Conservation (phyloP, 2,113 vertebrate species). For the Catharus fuscescens region DNA sequence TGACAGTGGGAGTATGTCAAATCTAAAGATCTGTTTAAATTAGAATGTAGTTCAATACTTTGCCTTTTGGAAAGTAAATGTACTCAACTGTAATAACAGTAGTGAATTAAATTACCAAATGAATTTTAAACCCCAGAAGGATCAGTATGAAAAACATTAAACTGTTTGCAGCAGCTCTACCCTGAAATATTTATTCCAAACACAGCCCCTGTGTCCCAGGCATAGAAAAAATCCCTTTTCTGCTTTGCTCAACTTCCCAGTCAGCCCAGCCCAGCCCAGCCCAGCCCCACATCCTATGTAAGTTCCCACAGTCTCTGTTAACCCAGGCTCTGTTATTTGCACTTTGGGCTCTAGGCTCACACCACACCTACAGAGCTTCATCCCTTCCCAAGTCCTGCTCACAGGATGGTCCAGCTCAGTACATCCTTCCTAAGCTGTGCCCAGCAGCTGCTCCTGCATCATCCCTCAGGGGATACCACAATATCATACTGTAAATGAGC, state of each 20-base stretch:
- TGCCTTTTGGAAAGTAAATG: background rate
- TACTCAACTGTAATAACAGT: background rate
- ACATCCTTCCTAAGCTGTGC: background rate
- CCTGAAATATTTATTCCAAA: background rate
- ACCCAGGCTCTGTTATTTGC: background rate
- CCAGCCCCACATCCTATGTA: rapidly evolving
- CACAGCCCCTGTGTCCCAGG: background rate
- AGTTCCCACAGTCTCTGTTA: background rate
- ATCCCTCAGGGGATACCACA: background rate
- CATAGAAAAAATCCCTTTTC: background rate
- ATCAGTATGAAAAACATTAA: background rate
- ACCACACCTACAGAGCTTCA: background rate
- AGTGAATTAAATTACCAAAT: background rate
- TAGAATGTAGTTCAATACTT: background rate
- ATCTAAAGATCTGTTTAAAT: background rate
- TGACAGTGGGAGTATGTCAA: background rate
- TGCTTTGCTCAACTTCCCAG: background rate
- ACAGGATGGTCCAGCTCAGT: background rate
- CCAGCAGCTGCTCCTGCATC: background rate
- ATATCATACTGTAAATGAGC: background rate
- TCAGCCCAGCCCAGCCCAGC: background rate
- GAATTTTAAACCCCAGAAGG: background rate
- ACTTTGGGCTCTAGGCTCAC: background rate
- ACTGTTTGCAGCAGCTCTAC: background rate
- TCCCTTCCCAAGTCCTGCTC: background rate